Evolutionary conservation across 2,888 invertebrate genomes (phyloP), one percentile per base, ranked within the genome.

Genomic region (Pheosia tremula): DNA sequence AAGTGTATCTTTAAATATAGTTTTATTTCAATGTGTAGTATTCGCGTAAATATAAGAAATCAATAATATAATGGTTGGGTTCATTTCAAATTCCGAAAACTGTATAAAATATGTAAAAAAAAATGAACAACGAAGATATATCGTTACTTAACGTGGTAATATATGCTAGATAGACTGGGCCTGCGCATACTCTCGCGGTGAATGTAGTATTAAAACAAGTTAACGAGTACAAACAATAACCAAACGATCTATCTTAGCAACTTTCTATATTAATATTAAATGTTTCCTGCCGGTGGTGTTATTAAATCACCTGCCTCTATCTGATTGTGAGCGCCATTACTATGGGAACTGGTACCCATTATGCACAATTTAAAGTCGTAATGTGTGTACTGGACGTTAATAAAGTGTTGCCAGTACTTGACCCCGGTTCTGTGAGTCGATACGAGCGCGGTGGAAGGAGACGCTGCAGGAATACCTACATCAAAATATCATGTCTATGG

Each of bases 321-420:
- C 61, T 60, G 64, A 62, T 70, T 53, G 65, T 69, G 70, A 59
- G 73, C 72, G 69, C 74, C 77, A 75, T 74, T 72, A 78, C 68
- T 65, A 74, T 67, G 71, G 74, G 76, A 80, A 80, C 80, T 72
- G 76, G 80, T 77, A 79, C 77, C 78, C 52, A 78, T 82, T 78
- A 78, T 62, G 58, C 47, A 45, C 59, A 55, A 60, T 63, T 67
- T 66, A 72, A 70, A 67, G 58, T 64, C 60, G 69, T 72, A 68
- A 71, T 74, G 67, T 68, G 60, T 62, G 62, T 70, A 56, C 56
- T 39, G 56, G 59, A 53, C 59, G 55, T 52, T 59, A 52, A 61
- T 62, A 53, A 53, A 53, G 36, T 37, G 52, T 50, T 47, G 47
- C n/a, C n/a, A 47, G 47, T 47, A 47, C 6, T 47, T 47, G n/a